A percentile compares a stretch with the other conserved stretches of the same genome.
Evolutionary conservation across 2,888 invertebrate species (phyloP).

Genomic region (Tholera decimalis): DNA sequence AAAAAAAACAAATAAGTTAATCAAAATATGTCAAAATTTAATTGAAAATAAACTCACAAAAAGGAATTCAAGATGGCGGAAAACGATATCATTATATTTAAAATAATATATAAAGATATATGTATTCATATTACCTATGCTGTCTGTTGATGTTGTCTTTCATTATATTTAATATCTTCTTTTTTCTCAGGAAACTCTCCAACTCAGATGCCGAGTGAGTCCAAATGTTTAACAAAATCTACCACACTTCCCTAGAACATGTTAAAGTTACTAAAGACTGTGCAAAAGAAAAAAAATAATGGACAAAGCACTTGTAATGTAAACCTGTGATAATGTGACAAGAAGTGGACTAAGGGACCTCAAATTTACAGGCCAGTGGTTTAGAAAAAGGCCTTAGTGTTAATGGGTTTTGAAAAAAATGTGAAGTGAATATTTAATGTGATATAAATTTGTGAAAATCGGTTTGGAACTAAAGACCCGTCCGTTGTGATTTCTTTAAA

Average conservation of each 20-base stretch:
- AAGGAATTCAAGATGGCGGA: no score
- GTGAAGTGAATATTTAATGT: conserved; percentile 49
- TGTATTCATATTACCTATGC: no score
- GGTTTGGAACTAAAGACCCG: conserved; percentile 55
- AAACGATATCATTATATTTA: no score
- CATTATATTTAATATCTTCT: background rate
- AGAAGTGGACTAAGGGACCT: conserved; percentile 35
- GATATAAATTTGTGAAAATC: conserved; percentile 54
- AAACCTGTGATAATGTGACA: conserved; percentile 31
- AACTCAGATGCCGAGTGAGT: conserved; percentile 71
- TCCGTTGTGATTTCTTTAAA: conserved; percentile 48
- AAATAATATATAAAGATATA: no score
- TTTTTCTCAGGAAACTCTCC: conserved; percentile 72
- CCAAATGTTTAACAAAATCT: conserved; percentile 75
- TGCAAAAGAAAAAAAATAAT: conserved; percentile 64
- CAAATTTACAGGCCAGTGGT: conserved; percentile 19
- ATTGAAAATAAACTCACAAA: no score
- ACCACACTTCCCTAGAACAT: conserved; percentile 75
- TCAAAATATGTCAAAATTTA: no score
- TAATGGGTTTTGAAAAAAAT: conserved; percentile 26
- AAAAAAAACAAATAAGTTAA: no score
- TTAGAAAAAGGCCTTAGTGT: conserved; percentile 19
- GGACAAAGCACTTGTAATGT: conserved; percentile 16
- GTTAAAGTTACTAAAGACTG: conserved; percentile 72
- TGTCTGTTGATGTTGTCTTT: no score